Evolutionary conservation across 2,797 vertebrate genomes (phyloP).

Genomic region (Rhinophrynus dorsalis): DNA sequence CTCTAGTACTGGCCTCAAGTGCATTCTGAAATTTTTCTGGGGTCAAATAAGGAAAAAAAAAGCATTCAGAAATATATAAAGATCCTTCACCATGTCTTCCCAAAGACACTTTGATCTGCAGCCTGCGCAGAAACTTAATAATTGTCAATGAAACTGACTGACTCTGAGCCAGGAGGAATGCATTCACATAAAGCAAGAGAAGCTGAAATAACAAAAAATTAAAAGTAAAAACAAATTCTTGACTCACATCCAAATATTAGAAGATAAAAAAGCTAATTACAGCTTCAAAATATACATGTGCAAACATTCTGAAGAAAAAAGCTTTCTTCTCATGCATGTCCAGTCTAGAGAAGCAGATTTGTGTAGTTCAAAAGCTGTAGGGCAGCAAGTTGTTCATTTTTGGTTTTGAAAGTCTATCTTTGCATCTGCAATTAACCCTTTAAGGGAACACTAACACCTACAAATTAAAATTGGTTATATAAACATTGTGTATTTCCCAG

Average conservation of each 20-base stretch:
- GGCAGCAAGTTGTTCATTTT: no score
- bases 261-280: neutral
- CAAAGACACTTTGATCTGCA: constrained; percentile 30
- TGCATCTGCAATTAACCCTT: no score
- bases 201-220: constrained; percentile 32
- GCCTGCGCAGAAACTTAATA: neutral
- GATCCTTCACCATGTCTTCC: constrained; percentile 15
- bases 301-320: neutral
- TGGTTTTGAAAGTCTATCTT: no score
- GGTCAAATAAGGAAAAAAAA: constrained; percentile 27
- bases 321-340: neutral
- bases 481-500: no score
- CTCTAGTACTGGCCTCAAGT: neutral
- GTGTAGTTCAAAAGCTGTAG: no score
- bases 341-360: no score
- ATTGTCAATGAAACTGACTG: constrained; percentile 35
- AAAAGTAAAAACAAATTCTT: constrained; percentile 14
- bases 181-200: neutral
- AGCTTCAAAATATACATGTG: neutral
- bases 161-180: constrained; percentile 3
- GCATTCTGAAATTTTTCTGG: neutral
- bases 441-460: no score
- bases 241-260: neutral
- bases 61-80: constrained; percentile 1
- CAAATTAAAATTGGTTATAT: no score